These are phyloP conservation scores for Spodoptera frugiperda DNA, from an alignment of 1,140 invertebrate species.

Conservation along the genomic window DNA sequence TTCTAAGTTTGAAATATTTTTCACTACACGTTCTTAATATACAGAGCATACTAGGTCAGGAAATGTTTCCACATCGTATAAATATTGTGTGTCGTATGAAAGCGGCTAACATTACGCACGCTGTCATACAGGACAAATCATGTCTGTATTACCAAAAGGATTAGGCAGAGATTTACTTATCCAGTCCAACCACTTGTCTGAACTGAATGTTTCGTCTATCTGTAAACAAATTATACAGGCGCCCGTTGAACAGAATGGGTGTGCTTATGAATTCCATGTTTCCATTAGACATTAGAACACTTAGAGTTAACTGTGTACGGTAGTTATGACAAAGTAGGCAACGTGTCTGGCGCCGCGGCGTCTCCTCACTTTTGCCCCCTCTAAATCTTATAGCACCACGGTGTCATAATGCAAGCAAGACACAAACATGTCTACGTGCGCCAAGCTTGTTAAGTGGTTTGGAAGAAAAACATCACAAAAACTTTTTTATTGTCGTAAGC, in stretches of 20 bases:
- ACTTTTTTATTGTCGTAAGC: constrained; percentile 83
- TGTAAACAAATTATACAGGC: neutral
- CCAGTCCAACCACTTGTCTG: too few relatives aligned
- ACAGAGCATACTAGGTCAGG: neutral
- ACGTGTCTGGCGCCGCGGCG: constrained; percentile 75
- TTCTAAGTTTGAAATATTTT: neutral
- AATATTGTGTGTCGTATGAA: neutral
- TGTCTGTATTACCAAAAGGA: neutral
- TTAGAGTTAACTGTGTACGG: constrained; percentile 52
- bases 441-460: constrained; percentile 86
- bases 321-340: constrained; percentile 74
- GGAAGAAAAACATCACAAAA: constrained; percentile 85
- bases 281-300: constrained; percentile 56
- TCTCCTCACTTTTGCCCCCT: constrained; percentile 82
- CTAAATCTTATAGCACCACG: constrained; percentile 84
- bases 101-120: neutral
- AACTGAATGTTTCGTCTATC: too few relatives aligned
- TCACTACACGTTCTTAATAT: neutral
- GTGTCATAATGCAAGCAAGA: constrained; percentile 85
- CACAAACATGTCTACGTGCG: constrained; percentile 85
- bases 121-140: too few relatives aligned
- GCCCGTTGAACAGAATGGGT: neutral
- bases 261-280: constrained; percentile 8
- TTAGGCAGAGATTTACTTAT: too few relatives aligned
- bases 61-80: neutral